Conservation (phyloP, 2,888 invertebrate species). For the Caradrina clavipalpis region DNA sequence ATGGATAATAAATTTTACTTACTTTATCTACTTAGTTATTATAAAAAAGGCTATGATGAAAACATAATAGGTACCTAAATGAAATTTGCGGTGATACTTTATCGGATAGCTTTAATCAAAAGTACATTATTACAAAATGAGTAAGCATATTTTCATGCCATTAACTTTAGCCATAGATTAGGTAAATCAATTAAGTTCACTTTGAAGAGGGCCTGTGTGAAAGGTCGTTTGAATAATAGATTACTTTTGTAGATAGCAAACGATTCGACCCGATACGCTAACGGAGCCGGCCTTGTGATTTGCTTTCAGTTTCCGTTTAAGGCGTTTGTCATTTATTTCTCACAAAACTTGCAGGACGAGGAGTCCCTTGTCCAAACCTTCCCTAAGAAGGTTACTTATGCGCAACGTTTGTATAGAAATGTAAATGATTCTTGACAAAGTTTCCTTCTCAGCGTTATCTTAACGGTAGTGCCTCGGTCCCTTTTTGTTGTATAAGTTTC, state of each 20-base stretch:
- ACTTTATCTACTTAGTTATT: background rate
- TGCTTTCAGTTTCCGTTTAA: slow-evolving; percentile 49
- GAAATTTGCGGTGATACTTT: background rate
- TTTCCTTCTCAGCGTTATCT: slow-evolving; percentile 56
- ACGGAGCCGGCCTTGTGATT: slow-evolving; percentile 45
- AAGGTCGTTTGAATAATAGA: slow-evolving; percentile 58
- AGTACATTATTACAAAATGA: slow-evolving; percentile 11
- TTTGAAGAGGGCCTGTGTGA: slow-evolving; percentile 47
- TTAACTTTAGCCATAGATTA: slow-evolving; percentile 31
- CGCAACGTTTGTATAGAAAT: slow-evolving; percentile 57
- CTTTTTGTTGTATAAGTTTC: slow-evolving; percentile 55
- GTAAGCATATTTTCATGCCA: slow-evolving; percentile 23
- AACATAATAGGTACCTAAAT: background rate
- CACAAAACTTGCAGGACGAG: slow-evolving; percentile 44
- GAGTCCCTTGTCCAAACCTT: slow-evolving; percentile 36
- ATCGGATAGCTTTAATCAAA: background rate
- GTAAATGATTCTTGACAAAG: slow-evolving; percentile 62
- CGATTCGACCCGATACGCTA: slow-evolving; percentile 38
- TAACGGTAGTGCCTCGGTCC: slow-evolving; percentile 45
- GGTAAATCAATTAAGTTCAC: slow-evolving; percentile 40
- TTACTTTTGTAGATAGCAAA: slow-evolving; percentile 51
- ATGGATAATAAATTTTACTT: too few species aligned
- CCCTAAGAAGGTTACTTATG: slow-evolving; percentile 48
- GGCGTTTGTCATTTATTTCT: slow-evolving; percentile 41
- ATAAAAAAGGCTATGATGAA: too few species aligned